Evolutionary conservation across 2,888 invertebrate species (phyloP), one percentile per base, ranked within the genome.

Genomic region (Harpagoxenus sublaevis): DNA sequence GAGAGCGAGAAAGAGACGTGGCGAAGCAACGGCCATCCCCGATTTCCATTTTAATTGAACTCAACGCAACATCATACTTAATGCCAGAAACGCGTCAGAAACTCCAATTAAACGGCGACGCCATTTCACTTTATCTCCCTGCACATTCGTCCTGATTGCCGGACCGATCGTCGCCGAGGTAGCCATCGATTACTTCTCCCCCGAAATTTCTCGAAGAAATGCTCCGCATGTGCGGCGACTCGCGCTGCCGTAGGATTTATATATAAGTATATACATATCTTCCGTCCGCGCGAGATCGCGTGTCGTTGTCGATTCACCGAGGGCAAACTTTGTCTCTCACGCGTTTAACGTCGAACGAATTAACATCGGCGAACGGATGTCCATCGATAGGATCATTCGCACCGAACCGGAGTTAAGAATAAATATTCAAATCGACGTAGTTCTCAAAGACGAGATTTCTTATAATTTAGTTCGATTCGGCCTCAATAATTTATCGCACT

Each of bases 31-130:
- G 89, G 78, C 86, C 89, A 92, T 92, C 90, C 92, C 90, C 93
- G 92, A 94, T 94, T 94, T 94, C 94, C 94, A 94, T 94, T 94
- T 94, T 94, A 94, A 94, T 94, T 94, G 94, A 94, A 94, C 94
- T 93, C 94, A 93, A 93, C 92, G 93, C 92, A 93, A 94, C 93
- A 94, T 94, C 94, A 94, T 94, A 94, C 94, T 94, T 94, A 94
- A 94, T 93, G 93, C 94, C 93, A 94, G 93, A 92, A 92, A 93
- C 92, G 92, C 93, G 92, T 92, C 92, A 90, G 91, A 91, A 93
- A 92, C 92, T 93, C 92, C 92, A 94, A 94, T 94, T 94, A 94
- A 94, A 94, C 91, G 91, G 90, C 92, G 90, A 90, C 91, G 91
- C 90, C 91, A 91, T 93, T 94, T 93, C 93, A 91, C 92, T 93